These are phyloP conservation scores for Drosophila mojavensis DNA, from an alignment of 1,140 invertebrate genomes.

Conservation along the genomic window DNA sequence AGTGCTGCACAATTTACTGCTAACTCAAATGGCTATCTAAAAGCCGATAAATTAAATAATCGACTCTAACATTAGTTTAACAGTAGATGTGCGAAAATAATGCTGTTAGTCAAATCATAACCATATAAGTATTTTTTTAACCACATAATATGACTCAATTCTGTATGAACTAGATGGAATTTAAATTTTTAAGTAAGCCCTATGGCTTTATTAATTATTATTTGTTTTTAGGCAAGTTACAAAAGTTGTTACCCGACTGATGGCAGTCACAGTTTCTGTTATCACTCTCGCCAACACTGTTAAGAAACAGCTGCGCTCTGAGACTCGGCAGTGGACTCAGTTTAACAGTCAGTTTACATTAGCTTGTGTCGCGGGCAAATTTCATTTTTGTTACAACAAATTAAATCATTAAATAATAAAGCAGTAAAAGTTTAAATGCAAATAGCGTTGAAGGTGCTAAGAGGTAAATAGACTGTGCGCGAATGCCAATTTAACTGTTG, in stretches of 20 bases:
- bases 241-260: not conserved
- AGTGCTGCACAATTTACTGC: not conserved
- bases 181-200: no score
- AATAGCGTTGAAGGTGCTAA: slow-evolving; percentile 5
- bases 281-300: not conserved
- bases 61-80: no score
- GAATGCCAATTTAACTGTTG: slow-evolving; percentile 29
- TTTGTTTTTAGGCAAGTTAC: not conserved
- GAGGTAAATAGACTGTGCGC: slow-evolving; percentile 28
- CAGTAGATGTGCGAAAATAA: no score
- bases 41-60: no score
- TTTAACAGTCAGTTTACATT: slow-evolving; percentile 10
- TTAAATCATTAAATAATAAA: not conserved
- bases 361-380: slow-evolving; percentile 19
- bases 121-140: not conserved
- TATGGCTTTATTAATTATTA: no score
- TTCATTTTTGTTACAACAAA: slow-evolving; percentile 33
- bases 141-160: not conserved
- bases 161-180: not conserved
- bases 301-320: slow-evolving; percentile 9
- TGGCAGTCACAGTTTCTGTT: slow-evolving; percentile 7
- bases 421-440: not conserved
- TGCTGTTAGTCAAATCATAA: no score
- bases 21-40: not conserved
- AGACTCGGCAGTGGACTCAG: slow-evolving; percentile 5